Evolutionary conservation across 2,797 vertebrate species (phyloP).

Genomic region (Darevskia mixta): DNA sequence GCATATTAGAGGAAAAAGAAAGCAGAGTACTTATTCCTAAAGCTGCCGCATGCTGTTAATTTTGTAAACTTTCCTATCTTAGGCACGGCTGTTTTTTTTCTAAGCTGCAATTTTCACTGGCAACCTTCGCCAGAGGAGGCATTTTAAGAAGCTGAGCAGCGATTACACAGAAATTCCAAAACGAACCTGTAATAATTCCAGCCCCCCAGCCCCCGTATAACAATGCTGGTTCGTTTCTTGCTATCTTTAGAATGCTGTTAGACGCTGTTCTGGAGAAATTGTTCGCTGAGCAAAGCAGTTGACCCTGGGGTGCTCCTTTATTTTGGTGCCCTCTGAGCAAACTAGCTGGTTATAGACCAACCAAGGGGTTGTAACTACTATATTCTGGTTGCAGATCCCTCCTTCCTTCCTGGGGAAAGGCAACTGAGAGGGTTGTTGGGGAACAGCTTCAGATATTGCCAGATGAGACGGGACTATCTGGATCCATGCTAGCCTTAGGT

Average conservation of each 20-base stretch:
- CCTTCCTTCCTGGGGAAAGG: too few species aligned
- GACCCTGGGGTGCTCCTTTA: background rate
- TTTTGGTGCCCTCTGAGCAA: background rate
- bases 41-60: background rate
- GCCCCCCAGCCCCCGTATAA: background rate
- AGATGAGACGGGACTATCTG: too few species aligned
- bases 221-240: background rate
- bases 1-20: background rate
- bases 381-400: too few species aligned
- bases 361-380: too few species aligned
- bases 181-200: background rate
- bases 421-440: too few species aligned
- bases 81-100: background rate
- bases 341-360: too few species aligned
- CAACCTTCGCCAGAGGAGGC: background rate
- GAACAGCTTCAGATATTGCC: too few species aligned
- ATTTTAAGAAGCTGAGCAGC: background rate
- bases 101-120: background rate
- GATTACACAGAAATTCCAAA: background rate
- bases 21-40: constrained; percentile 12
- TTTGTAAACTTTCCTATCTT: background rate
- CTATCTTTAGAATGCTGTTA: background rate
- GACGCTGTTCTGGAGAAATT: background rate
- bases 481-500: too few species aligned
- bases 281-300: background rate